Base-by-base conservation (phyloP, 2,797 vertebrate species). In the Mus caroli region DNA sequence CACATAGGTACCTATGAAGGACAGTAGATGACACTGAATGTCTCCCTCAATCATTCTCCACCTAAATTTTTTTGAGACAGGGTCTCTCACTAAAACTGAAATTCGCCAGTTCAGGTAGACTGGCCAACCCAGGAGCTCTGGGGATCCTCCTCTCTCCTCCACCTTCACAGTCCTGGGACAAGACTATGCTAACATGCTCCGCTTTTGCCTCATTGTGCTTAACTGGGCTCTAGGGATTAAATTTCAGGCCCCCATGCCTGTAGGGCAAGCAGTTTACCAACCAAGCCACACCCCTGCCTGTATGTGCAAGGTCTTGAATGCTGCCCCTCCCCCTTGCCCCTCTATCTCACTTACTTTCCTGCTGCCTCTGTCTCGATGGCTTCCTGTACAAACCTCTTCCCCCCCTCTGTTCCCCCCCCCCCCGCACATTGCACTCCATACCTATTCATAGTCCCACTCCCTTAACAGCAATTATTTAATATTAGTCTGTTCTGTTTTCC, bases 341-440 rank as follows among this genome's bases (percentile, higher is more conserved):
- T 43, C 1, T 10, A 22, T 46, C 60, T 73, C 5, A 3, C 34
- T 62, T 14, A 3, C 34, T 56, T 19, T 0, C 26, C 14, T 3
- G 26, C 34, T 79, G 40, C 34, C 71, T 84, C 52, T 34, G 54
- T 31, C 50, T 31, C 11, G 50, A 1, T 20, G 24, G 40, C 37
- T 31, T 50, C 31, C 73, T 24, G 40, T 58, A 34, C 9, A 76
- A 90, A 22, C 24, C 79, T 60, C 60, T 37, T 71, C 17, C 43
- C 46, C 46, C n/a, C n/a, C n/a, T n/a, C n/a, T n/a, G n/a, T 6
- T 46, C 46, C 4, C 46, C 4, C 46, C 46, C 6, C 46, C 46
- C 4, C 34, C 13, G 3, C 24, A 37, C 1, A 8, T 17, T 24
- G 17, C 1, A 3, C 9, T 64, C 69, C 20, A 46, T 34, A 1